A percentile compares a stretch with the other conserved stretches of the same genome.
Evolutionary conservation across 2,888 invertebrate species (phyloP).

Genomic region (Smittia aterrima): DNA sequence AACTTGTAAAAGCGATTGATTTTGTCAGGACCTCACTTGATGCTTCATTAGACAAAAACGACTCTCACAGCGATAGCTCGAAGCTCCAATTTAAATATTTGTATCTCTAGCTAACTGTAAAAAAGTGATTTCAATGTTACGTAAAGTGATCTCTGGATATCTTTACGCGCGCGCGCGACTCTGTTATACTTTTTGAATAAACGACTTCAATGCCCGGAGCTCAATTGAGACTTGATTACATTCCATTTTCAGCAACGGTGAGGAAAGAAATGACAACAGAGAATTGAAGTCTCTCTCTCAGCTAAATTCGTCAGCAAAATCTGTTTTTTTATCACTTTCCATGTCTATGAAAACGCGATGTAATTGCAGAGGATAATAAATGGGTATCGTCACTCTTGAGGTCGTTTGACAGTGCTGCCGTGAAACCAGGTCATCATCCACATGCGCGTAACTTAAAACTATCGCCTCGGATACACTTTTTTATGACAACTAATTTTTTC

Average conservation of each 20-base stretch:
- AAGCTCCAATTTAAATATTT: constrained; percentile 6
- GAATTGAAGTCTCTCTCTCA: not conserved
- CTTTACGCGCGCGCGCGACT: not conserved
- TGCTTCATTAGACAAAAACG: not conserved
- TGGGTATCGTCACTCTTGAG: constrained; percentile 39
- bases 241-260: constrained; percentile 31
- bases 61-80: not conserved
- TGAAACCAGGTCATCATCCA: constrained; percentile 34
- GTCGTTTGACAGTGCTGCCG: constrained; percentile 3
- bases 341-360: constrained; percentile 18
- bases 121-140: constrained; percentile 13
- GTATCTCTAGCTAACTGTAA: constrained; percentile 3
- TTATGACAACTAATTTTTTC: constrained; percentile 34
- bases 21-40: constrained; percentile 22
- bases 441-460: constrained; percentile 11
- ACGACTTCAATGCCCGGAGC: constrained; percentile 31
- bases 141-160: not conserved
- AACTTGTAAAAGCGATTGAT: constrained; percentile 10
- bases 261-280: constrained; percentile 15
- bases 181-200: constrained; percentile 11
- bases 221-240: constrained; percentile 31
- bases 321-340: constrained; percentile 41
- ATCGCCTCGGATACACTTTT: constrained; percentile 19
- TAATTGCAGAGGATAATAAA: constrained; percentile 41
- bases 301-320: constrained; percentile 29